Evolutionary conservation across 2,888 invertebrate species (phyloP).

Genomic region (Drymonia ruficornis): DNA sequence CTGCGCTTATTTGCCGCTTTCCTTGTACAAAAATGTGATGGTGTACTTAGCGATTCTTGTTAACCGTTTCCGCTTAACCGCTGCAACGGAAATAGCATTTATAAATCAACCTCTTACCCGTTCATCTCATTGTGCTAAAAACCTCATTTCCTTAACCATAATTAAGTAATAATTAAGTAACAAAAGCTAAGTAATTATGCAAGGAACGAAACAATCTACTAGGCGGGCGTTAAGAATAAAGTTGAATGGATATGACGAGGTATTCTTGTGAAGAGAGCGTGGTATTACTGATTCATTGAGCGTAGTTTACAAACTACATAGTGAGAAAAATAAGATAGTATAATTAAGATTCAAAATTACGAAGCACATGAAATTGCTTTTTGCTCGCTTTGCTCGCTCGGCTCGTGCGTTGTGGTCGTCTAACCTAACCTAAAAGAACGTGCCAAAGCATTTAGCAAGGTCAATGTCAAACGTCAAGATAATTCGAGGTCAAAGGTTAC

Average conservation of each 20-base stretch:
- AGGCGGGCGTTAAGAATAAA: slow-evolving; percentile 38
- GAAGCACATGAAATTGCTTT: no score
- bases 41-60: neutral
- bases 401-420: no score
- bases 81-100: slow-evolving; percentile 30
- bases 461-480: no score
- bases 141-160: slow-evolving; percentile 63
- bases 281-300: neutral
- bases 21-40: no score
- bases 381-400: no score
- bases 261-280: slow-evolving; percentile 2
- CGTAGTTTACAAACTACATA: neutral
- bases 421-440: no score
- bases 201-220: slow-evolving; percentile 73
- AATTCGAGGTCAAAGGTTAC: no score
- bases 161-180: slow-evolving; percentile 78
- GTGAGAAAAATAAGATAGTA: no score
- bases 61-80: slow-evolving; percentile 15
- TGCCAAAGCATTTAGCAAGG: no score
- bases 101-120: slow-evolving; percentile 56
- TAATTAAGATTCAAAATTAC: no score
- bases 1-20: no score
- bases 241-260: slow-evolving; percentile 36
- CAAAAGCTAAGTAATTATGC: slow-evolving; percentile 78
- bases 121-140: slow-evolving; percentile 68